Evolutionary conservation across 2,888 invertebrate species (phyloP), one percentile per base, ranked within the genome.

Genomic region (Cryptosula pallasiana): DNA sequence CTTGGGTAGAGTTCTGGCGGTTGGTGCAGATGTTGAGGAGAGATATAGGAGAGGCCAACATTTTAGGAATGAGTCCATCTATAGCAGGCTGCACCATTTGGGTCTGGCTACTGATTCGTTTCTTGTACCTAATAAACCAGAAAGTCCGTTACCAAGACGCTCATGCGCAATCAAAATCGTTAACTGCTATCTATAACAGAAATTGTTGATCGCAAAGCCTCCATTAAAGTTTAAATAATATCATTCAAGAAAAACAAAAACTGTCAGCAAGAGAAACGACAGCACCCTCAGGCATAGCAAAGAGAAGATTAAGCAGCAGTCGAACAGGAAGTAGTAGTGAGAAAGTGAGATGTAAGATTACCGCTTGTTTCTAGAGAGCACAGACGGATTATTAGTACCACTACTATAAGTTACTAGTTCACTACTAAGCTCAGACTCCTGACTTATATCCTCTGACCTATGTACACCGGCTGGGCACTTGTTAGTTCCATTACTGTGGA

Each of bases 1-100:
- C 92, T 85, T 91, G 90, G 3, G 88, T 87, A 76, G 90, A 90
- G 81, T 92, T 90, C 73, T 89, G 89, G 74, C 89, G 89, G 78
- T 91, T 90, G 57, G 94, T 86, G 58, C 92, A 92, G 81, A 91
- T 87, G 55, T 90, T 88, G n/a, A 92, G 89, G 63, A 93, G 86
- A 75, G 90, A 90, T 76, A 90, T 90, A 0, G 91, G 90, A 35
- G 91, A 89, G 9, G 92, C 89, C 71, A 93, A 81, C 92, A 94
- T 82, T 58, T 77, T 72, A 9, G 79, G 75, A 58, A 83, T 69
- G 20, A 74, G 54, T n/a, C 73, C 74, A 20, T 70, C 23, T n/a
- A 58, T 57, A 34, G 72, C 9, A 13, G 35, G 72, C 16, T 27
- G 20, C 20, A 23, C 23, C 5, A 32, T 5, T n/a, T 27, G 13